Evolutionary conservation across 2,888 invertebrate genomes (phyloP), one percentile per base, ranked within the genome.

Genomic region (Meliscaeva auricollis): DNA sequence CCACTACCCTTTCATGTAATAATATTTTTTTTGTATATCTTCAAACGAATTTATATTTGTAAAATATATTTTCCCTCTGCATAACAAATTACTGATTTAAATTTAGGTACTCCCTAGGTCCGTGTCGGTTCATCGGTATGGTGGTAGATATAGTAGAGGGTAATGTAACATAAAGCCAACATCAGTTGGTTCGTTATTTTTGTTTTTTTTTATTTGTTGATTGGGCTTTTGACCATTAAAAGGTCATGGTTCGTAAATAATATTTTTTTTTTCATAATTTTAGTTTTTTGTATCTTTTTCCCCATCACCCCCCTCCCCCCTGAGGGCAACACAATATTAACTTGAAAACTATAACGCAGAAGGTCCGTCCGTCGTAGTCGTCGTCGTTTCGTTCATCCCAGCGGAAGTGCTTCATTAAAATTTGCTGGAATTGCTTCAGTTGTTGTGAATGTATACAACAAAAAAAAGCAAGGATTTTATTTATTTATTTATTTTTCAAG

Each of bases 331-430:
- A 32, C 68, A 68, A 73, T 62, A 73, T 82, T 74, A 77, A 78
- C 82, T 78, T 54, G 9, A 8, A 15, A 68, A 46, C 52, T 52
- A 50, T 73, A 74, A 46, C 44, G 46, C 44, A 56, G 73, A 38
- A 77, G 78, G n/a, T n/a, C 66, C 35, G 26, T 26, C 2, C 26
- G 26, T 58, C 58, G 30, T n/a, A n/a, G n/a, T n/a, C n/a, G n/a
- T n/a, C n/a, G n/a, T n/a, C n/a, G n/a, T n/a, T n/a, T 58, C 32
- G 58, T 58, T 77, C 48, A 46, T 38, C 48, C 52, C 54, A 38
- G 68, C 64, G 74, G 83, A 78, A 83, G 56, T 74, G 41, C 78
- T 74, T 78, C 73, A 78, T 78, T 78, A 64, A 56, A 38, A 83
- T 78, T 50, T 74, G 62, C 41, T 17, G n/a, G 9, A 38, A 62